Percentiles rank a stretch among this genome's conserved stretches.
These are phyloP conservation scores for Seison nebaliae DNA, from an alignment of 1,140 invertebrate species.

Conservation along the genomic window DNA sequence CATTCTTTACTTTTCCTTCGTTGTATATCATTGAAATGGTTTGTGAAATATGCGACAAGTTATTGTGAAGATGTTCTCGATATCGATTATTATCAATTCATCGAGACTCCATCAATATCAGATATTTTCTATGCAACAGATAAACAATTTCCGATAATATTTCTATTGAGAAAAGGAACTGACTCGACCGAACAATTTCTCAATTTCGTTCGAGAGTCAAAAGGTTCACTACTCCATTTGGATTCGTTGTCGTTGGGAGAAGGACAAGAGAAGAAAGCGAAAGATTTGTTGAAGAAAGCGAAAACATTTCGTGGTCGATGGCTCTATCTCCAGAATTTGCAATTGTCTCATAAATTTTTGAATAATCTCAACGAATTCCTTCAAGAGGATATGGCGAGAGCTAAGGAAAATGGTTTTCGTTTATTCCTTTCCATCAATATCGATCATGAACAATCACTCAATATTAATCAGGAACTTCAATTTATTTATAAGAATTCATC, in stretches of 20 bases:
- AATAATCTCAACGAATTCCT: conserved; percentile 22
- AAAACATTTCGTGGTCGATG: conserved; percentile 25
- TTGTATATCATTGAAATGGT: no score
- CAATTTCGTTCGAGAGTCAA: conserved; percentile 23
- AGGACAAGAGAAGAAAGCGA: conserved; percentile 29
- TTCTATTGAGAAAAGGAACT: conserved; percentile 12
- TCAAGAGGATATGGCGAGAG: no score
- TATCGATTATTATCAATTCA: no score
- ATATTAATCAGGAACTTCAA: no score
- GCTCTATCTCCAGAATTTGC: conserved; percentile 57
- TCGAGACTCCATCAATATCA: background rate
- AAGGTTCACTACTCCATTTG: conserved; percentile 22
- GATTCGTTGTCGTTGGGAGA: conserved; percentile 28
- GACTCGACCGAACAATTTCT: conserved; percentile 23
- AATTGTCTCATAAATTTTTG: conserved; percentile 40
- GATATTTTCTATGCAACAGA: background rate
- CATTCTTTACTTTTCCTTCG: no score
- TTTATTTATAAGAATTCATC: no score
- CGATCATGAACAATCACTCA: no score
- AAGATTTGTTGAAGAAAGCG: conserved; percentile 26
- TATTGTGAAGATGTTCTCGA: no score
- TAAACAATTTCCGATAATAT: background rate
- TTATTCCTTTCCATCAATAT: background rate
- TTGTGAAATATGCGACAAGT: no score
- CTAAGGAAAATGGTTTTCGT: conserved; percentile 13